These are phyloP conservation scores for Scolopax rusticola DNA, from an alignment of 2,797 vertebrate genomes.

Conservation along the genomic window DNA sequence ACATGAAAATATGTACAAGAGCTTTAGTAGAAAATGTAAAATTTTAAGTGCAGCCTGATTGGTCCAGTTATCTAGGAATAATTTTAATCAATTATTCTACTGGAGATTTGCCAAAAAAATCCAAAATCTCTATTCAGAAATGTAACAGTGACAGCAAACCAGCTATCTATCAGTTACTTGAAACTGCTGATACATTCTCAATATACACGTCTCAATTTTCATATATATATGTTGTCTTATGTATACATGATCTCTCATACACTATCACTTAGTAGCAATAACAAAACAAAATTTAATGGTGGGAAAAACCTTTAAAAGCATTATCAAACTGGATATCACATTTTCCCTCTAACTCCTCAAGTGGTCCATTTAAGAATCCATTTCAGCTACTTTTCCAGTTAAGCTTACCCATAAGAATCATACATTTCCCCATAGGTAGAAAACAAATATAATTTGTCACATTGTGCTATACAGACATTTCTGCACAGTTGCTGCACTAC, in stretches of 20 bases:
- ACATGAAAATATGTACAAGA: background rate
- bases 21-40: slow-evolving; percentile 37
- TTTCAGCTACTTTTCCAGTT: slow-evolving; percentile 24
- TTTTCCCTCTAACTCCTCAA: background rate
- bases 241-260: background rate
- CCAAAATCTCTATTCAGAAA: slow-evolving; percentile 20
- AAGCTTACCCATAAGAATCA: slow-evolving; percentile 22
- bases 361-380: slow-evolving; percentile 10
- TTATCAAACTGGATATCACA: background rate
- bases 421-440: slow-evolving; percentile 35
- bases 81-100: slow-evolving; percentile 46
- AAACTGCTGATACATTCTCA: background rate
- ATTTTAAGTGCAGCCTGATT: slow-evolving; percentile 68
- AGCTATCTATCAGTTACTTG: background rate
- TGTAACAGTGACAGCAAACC: background rate
- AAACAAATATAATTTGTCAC: slow-evolving; percentile 7
- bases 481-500: slow-evolving; percentile 55
- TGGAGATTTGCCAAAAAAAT: slow-evolving; percentile 48
- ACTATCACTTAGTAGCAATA: background rate
- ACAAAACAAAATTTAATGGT: background rate
- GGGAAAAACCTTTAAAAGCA: background rate
- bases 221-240: background rate
- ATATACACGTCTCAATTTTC: background rate
- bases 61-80: slow-evolving; percentile 58
- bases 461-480: slow-evolving; percentile 25